phyloP scores from a whole-genome alignment of 2,113 vertebrate species.

The Potamarius usumacintae region DNA sequence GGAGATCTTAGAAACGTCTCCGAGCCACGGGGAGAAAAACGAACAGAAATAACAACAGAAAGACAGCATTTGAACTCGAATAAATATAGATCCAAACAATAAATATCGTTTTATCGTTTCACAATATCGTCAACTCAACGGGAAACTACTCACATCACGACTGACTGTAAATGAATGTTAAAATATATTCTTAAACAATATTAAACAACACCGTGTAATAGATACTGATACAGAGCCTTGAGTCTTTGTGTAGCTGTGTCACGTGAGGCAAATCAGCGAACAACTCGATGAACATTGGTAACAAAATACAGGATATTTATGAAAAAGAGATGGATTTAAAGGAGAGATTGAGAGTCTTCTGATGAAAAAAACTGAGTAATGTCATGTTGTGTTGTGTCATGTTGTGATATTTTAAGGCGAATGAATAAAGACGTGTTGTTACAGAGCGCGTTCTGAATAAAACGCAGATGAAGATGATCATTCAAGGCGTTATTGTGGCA shows the following conservation, averaged over 20 bases:
- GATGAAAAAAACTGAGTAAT: not conserved
- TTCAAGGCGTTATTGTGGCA: not conserved
- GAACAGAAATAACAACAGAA: not conserved
- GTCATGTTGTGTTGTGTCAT: no score
- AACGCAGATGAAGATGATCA: not conserved
- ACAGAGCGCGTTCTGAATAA: not conserved
- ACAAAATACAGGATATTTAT: not conserved
- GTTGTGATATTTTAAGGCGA: constrained; percentile 2
- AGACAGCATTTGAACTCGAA: not conserved
- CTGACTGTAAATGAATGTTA: not conserved
- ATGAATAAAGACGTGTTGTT: not conserved
- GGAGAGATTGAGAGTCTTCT: not conserved
- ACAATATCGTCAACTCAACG: not conserved
- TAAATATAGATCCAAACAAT: not conserved
- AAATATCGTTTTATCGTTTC: not conserved
- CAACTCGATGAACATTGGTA: not conserved
- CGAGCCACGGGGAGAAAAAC: not conserved
- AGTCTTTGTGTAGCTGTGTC: not conserved
- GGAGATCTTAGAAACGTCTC: not conserved
- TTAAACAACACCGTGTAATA: not conserved
- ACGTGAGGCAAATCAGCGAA: not conserved
- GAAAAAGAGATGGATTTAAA: not conserved
- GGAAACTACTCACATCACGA: not conserved
- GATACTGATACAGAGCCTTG: not conserved
- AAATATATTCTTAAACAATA: constrained; percentile 2